phyloP scores from a whole-genome alignment of 2,113 vertebrate species.

The Chunga burmeisteri region DNA sequence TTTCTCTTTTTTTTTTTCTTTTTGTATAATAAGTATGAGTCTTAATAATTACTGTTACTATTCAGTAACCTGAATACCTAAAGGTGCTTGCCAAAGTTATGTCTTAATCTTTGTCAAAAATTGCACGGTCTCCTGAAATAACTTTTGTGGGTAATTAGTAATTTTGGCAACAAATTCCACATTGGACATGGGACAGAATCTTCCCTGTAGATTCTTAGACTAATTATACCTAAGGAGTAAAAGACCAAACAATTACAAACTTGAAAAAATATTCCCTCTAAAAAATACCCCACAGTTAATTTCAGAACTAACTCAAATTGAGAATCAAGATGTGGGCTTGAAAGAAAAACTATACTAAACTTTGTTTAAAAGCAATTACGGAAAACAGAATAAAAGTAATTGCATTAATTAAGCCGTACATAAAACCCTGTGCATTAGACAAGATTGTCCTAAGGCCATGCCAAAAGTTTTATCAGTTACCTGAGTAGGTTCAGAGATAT shows the following conservation, averaged over 20 bases:
- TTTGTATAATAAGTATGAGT: neutral
- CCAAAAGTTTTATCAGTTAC: neutral
- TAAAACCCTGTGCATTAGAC: neutral
- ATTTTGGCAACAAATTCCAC: neutral
- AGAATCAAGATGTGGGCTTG: neutral
- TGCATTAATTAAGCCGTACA: neutral
- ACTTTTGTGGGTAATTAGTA: neutral
- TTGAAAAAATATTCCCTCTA: neutral
- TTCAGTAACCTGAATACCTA: neutral
- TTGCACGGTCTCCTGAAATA: neutral
- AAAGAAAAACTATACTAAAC: neutral
- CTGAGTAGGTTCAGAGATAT: neutral
- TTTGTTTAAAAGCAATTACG: neutral
- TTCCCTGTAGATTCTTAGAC: neutral
- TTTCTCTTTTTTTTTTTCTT: neutral
- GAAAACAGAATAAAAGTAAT: neutral
- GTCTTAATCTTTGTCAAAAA: neutral
- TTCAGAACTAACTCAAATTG: neutral
- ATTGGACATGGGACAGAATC: neutral
- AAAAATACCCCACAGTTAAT: neutral
- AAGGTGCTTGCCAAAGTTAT: neutral
- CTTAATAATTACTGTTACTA: neutral
- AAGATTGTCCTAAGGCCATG: neutral
- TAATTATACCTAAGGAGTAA: neutral
- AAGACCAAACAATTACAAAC: neutral